phyloP scores from a whole-genome alignment of 2,888 invertebrate genomes.

The Celastrina argiolus region DNA sequence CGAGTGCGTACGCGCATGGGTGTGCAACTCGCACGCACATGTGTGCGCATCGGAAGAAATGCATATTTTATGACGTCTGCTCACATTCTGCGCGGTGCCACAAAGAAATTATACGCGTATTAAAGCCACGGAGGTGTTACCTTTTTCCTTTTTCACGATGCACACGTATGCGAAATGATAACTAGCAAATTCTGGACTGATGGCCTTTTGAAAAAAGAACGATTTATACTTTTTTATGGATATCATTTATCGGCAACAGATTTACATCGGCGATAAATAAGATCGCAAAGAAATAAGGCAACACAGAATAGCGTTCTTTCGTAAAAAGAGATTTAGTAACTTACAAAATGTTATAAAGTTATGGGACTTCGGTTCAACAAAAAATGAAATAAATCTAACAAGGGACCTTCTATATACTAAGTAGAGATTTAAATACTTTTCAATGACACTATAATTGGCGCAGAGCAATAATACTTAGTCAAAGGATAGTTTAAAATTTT shows the following conservation, averaged over 20 bases:
- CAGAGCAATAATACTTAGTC: too few relatives aligned
- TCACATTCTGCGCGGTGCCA: constrained; percentile 77
- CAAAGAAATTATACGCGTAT: constrained; percentile 78
- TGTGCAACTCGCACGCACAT: constrained; percentile 24
- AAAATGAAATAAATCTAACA: too few relatives aligned
- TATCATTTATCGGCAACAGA: constrained; percentile 16
- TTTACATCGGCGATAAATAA: constrained; percentile 14
- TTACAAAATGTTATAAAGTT: neutral
- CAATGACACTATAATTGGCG: too few relatives aligned
- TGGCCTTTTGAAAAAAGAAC: constrained; percentile 22
- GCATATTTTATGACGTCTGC: constrained; percentile 78
- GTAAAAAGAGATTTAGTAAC: neutral
- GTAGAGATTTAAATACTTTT: too few relatives aligned
- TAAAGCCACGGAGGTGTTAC: constrained; percentile 73
- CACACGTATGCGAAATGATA: constrained; percentile 34
- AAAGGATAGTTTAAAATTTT: too few relatives aligned
- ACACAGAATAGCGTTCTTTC: constrained; percentile 2
- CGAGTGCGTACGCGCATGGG: constrained; percentile 20
- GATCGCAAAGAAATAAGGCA: constrained; percentile 15
- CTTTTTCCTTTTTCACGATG: constrained; percentile 48
- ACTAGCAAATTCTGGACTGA: constrained; percentile 35
- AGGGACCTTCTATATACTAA: too few relatives aligned
- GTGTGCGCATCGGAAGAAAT: constrained; percentile 63
- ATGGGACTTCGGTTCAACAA: neutral
- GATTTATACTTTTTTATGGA: constrained; percentile 8